Evolutionary conservation across 2,888 invertebrate species (phyloP), one percentile per base, ranked within the genome.

Genomic region (Andrena bucephala): DNA sequence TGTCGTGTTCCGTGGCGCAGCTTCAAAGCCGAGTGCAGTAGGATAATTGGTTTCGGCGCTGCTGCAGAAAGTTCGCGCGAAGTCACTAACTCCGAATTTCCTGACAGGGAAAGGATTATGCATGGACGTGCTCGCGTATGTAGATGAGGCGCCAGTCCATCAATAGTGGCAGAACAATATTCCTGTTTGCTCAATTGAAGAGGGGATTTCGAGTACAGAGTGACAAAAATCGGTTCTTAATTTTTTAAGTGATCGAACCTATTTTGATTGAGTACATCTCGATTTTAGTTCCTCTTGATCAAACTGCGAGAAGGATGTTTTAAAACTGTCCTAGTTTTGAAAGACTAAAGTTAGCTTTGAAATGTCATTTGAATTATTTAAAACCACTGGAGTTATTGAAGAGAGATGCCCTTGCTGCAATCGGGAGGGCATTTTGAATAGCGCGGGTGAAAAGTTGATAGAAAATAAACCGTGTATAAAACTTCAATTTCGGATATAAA

Each of bases 11-110:
- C 77, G 48, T 76, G 69, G 77, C 73, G 59, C 70, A 72, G 79
- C 50, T 67, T 72, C 84, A 86, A 83, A 82, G 85, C 84, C 83
- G 68, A 86, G 83, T 87, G 86, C 85, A 75, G 80, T 78, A 81
- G 86, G 87, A 81, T 88, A 87, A 87, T 88, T 88, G 87, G 84
- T 87, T 89, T 86, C 79, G 85, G 71, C 63, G 77, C 70, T 67
- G 60, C 76, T 70, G 73, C 75, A 77, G 81, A 81, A 89, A 84
- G 81, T 65, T 80, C 60, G 65, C 72, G 59, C 54, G 69, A 81
- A 79, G 75, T 78, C 77, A 67, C 54, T 78, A 42, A 72, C 73
- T 70, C 72, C 68, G 82, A 77, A 68, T 76, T 81, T 72, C 81
- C 74, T 81, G 65, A 27, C 52, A 52, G 62, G 42, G 71, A 63